Conservation (phyloP, 2,888 invertebrate genomes). For the Lagria hirta region DNA sequence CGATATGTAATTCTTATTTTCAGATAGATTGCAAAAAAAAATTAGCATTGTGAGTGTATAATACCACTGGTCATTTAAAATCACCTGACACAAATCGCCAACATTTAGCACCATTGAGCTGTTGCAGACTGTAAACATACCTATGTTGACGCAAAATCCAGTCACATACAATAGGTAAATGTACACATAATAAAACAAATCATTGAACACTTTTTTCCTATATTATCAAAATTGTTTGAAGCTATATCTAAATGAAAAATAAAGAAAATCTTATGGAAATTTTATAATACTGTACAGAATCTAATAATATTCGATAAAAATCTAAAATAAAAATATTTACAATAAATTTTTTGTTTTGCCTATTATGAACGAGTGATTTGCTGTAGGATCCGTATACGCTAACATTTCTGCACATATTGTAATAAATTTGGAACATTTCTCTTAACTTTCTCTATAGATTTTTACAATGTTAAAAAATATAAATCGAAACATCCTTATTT, state of each 20-base stretch:
- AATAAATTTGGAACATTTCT: conserved; percentile 19
- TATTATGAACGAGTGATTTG: conserved; percentile 34
- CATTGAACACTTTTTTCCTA: conserved; percentile 16
- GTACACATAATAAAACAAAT: conserved; percentile 17
- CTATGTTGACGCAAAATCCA: no score
- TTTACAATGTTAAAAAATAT: conserved; percentile 24
- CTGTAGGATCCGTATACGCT: conserved; percentile 30
- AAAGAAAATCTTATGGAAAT: conserved; percentile 4
- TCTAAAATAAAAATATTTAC: conserved; percentile 32
- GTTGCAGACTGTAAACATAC: conserved; percentile 12
- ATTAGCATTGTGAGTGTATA: no score
- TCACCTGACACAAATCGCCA: no score
- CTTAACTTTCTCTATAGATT: conserved; percentile 23
- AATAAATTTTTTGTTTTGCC: conserved; percentile 31
- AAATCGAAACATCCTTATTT: conserved; percentile 15
- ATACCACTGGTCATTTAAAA: no score
- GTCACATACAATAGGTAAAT: conserved; percentile 17
- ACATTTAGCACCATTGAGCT: conserved; percentile 16
- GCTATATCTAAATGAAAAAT: conserved; percentile 13
- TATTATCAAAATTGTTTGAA: conserved; percentile 11
- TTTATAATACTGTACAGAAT: conserved; percentile 23
- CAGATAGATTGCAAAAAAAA: no score
- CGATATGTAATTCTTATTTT: no score
- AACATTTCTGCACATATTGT: conserved; percentile 32
- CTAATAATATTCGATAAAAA: conserved; percentile 11